Conservation (phyloP, 1,140 invertebrate genomes). For the Danaus plexippus region DNA sequence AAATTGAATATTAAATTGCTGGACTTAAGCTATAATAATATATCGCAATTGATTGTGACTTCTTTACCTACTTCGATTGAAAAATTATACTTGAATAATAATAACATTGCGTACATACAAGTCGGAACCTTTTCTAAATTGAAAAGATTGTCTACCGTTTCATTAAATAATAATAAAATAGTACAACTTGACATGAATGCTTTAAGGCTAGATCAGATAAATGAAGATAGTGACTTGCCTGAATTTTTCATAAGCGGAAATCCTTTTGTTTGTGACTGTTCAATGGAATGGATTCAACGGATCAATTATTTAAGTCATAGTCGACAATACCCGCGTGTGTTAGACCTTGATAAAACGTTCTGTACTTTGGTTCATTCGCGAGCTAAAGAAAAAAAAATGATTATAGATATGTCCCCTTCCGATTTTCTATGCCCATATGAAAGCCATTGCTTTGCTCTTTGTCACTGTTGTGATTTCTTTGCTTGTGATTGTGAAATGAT, state of each 20-base stretch:
- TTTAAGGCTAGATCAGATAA: constrained; percentile 77
- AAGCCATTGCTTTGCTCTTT: constrained; percentile 90
- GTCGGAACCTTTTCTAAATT: constrained; percentile 82
- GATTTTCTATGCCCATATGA: constrained; percentile 91
- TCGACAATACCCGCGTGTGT: constrained; percentile 85
- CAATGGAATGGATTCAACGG: constrained; percentile 87
- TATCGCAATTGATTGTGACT: constrained; percentile 77
- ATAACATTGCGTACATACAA: constrained; percentile 79
- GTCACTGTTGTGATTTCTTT: constrained; percentile 92
- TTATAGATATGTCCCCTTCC: constrained; percentile 83
- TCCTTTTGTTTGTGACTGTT: constrained; percentile 87
- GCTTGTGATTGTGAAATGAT: constrained; percentile 94
- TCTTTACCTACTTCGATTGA: constrained; percentile 82
- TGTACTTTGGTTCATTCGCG: constrained; percentile 86
- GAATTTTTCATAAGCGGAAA: constrained; percentile 87
- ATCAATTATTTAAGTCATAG: constrained; percentile 80
- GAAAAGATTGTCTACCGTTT: constrained; percentile 78
- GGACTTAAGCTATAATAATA: constrained; percentile 82
- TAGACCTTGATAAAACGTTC: constrained; percentile 87
- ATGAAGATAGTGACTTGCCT: constrained; percentile 77
- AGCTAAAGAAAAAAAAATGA: constrained; percentile 77
- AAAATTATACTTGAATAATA: constrained; percentile 83
- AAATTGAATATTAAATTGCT: constrained; percentile 79
- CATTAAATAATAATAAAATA: constrained; percentile 83
- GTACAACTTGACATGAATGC: constrained; percentile 81